phyloP scores from a whole-genome alignment of 1,140 invertebrate species.

The Ectropis grisescens region DNA sequence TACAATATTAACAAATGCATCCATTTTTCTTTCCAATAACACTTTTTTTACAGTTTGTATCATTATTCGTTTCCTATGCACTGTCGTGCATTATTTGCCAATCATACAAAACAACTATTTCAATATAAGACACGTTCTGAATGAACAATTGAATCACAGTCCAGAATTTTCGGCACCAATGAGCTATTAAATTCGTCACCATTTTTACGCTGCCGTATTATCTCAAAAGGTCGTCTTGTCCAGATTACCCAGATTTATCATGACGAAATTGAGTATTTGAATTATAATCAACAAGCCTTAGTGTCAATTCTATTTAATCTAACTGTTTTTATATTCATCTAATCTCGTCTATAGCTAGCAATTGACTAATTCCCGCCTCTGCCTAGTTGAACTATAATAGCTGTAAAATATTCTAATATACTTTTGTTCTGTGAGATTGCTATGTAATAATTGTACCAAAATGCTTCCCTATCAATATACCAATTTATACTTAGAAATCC shows the following conservation, averaged over 20 bases:
- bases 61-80: constrained; percentile 2
- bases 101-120: constrained; percentile 68
- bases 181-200: constrained; percentile 63
- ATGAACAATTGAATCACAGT: constrained; percentile 69
- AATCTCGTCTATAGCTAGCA: constrained; percentile 62
- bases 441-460: constrained; percentile 58
- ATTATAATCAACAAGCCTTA: constrained; percentile 47
- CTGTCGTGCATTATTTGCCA: constrained; percentile 23
- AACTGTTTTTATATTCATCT: constrained; percentile 44
- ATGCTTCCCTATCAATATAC: constrained; percentile 27
- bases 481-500: constrained; percentile 32
- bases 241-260: constrained; percentile 23
- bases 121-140: constrained; percentile 68
- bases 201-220: constrained; percentile 29
- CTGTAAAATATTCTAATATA: constrained; percentile 40
- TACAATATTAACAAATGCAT: constrained; percentile 45
- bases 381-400: constrained; percentile 53
- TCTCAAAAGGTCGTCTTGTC: constrained; percentile 23
- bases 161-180: constrained; percentile 67
- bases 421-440: constrained; percentile 45
- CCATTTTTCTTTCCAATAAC: constrained; percentile 36
- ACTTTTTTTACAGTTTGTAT: constrained; percentile 24
- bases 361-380: constrained; percentile 59
- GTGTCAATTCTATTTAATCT: constrained; percentile 45
- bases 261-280: constrained; percentile 31